Evolutionary conservation across 2,113 vertebrate species (phyloP), one percentile per base, ranked within the genome.

Genomic region (Chaetura pelagica): DNA sequence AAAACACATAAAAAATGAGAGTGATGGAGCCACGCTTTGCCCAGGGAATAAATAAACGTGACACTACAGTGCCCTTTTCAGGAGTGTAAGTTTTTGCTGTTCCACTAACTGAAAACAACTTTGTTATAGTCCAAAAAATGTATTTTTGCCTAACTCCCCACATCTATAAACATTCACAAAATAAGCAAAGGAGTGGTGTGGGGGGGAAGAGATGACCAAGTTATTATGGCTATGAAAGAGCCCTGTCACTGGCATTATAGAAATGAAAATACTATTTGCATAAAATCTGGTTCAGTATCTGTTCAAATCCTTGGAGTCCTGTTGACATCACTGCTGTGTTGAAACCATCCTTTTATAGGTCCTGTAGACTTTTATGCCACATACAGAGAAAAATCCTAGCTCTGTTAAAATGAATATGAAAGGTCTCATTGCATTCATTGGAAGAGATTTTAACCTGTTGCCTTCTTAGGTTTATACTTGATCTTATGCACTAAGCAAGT

Each of bases 11-110:
- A 67, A 48, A 80, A 80, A 75, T 24, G 19, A 46, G 15, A 55
- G 6, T 49, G n/a, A 78, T n/a, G 38, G 20, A 91, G 12, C n/a
- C 24, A 51, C 54, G 27, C 26, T 89, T 90, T 58, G 58, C 9
- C 46, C 42, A 48, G 64, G 32, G 42, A 91, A 88, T 63, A 95
- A 85, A 95, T 88, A 95, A 95, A 93, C 67, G 42, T 42, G 49
- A 87, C 74, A 71, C 10, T 16, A 87, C 69, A 83, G 74, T 87
- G 51, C 27, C 34, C 52, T 94, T 95, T 94, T 92, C 72, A 91
- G 72, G 93, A 84, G 21, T 44, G 26, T 38, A 83, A 93, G 10
- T 19, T 95, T 94, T 90, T 93, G 7, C 78, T 87, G 20, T 42
- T 85, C 87, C 46, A 48, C 46, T 83, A 46, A 67, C 44, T 71